Evolutionary conservation across 1,140 invertebrate species (phyloP).

Genomic region (Drosophila arawakana): DNA sequence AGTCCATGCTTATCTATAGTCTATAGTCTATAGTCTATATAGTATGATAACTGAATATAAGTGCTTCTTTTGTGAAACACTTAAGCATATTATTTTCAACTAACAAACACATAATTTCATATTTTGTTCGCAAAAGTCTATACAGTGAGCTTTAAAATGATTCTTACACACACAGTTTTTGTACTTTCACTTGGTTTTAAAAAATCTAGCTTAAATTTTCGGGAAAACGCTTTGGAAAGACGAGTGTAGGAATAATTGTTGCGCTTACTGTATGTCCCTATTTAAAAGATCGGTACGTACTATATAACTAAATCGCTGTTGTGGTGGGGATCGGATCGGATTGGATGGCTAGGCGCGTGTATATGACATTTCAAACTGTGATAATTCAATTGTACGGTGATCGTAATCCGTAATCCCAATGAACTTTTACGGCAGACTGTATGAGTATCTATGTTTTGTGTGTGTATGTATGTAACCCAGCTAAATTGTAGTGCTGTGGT

Average conservation of each 20-base stretch:
- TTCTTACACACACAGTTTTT: too few species aligned
- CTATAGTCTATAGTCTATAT: slow-evolving; percentile 1
- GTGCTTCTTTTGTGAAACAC: slow-evolving; percentile 68
- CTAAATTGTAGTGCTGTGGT: slow-evolving; percentile 27
- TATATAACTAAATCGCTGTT: slow-evolving; percentile 30
- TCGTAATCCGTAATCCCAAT: slow-evolving; percentile 59
- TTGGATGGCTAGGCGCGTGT: slow-evolving; percentile 63
- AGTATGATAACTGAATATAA: slow-evolving; percentile 9
- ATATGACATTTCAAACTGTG: slow-evolving; percentile 80
- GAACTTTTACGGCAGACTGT: slow-evolving; percentile 60
- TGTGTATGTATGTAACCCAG: slow-evolving; percentile 10
- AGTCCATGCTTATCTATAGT: too few species aligned
- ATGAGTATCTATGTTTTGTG: not conserved
- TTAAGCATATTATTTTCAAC: slow-evolving; percentile 62
- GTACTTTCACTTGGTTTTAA: too few species aligned
- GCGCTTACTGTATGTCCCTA: not conserved
- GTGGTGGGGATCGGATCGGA: slow-evolving; percentile 20
- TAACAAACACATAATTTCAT: slow-evolving; percentile 27
- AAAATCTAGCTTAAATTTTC: too few species aligned
- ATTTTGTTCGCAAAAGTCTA: slow-evolving; percentile 11
- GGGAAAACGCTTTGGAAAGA: too few species aligned
- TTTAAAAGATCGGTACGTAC: not conserved
- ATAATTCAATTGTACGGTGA: slow-evolving; percentile 77
- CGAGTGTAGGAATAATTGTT: too few species aligned
- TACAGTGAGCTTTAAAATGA: not conserved